Evolutionary conservation across 2,797 vertebrate genomes (phyloP).

Genomic region (Betta splendens): DNA sequence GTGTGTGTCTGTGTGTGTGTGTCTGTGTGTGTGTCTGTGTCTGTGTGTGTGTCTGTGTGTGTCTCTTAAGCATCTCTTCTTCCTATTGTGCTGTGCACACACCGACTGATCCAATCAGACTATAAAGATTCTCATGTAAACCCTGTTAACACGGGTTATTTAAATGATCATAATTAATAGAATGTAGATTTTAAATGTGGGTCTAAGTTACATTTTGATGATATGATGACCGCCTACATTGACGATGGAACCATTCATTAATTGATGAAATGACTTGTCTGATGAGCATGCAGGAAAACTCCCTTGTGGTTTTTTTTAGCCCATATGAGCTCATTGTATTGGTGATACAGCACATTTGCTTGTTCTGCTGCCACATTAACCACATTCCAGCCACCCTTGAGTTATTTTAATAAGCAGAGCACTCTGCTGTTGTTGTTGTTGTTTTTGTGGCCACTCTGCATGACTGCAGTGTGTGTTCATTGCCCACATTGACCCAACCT

Average conservation of each 20-base stretch:
- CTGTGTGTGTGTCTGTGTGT: neutral
- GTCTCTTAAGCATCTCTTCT: neutral
- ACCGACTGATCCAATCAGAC: neutral
- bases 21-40: conserved; percentile 17
- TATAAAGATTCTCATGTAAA: neutral
- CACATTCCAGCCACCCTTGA: neutral
- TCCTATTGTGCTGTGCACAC: neutral
- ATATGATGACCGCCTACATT: no score
- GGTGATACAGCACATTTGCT: neutral
- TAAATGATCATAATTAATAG: neutral
- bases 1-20: conserved; percentile 25
- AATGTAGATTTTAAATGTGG: neutral
- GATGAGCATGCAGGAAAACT: no score
- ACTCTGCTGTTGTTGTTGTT: no score
- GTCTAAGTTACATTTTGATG: no score
- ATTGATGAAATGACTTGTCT: no score
- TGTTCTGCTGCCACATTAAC: neutral
- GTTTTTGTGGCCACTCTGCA: no score
- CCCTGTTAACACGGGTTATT: neutral
- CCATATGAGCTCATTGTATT: conserved; percentile 2
- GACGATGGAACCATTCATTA: no score
- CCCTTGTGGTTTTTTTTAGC: no score
- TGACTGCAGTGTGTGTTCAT: no score
- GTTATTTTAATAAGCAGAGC: no score
- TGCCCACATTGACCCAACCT: no score